Evolutionary conservation across 2,113 vertebrate genomes (phyloP).

Genomic region (Cyprinodon brontotheroides): DNA sequence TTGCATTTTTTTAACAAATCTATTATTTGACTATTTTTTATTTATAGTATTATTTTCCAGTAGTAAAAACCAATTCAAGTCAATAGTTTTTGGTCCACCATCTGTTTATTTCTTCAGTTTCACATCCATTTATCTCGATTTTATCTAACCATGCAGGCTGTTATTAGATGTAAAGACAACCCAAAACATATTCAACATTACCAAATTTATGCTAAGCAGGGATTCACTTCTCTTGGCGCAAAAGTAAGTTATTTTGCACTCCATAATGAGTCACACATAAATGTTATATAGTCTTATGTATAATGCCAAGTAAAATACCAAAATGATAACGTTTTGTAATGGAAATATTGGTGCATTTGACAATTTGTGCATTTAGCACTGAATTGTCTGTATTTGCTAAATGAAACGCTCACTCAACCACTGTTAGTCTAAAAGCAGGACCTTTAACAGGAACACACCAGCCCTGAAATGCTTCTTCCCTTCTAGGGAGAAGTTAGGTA

Average conservation of each 20-base stretch:
- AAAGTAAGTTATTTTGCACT: background rate
- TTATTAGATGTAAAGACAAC: background rate
- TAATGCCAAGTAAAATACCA: background rate
- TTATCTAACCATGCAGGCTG: background rate
- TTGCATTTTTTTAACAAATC: too few relatives aligned
- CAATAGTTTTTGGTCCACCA: background rate
- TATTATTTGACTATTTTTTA: background rate
- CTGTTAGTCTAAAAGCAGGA: constrained; percentile 69
- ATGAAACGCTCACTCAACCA: constrained; percentile 38
- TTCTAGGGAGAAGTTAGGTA: constrained; percentile 77
- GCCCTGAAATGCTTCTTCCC: constrained; percentile 67
- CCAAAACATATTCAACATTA: background rate
- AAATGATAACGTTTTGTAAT: background rate
- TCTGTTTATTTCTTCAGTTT: background rate
- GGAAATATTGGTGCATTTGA: background rate
- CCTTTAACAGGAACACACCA: constrained; percentile 41
- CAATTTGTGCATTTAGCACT: background rate
- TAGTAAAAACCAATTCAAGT: background rate
- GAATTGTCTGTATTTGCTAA: constrained; percentile 34
- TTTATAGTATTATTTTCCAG: background rate
- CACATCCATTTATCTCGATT: background rate
- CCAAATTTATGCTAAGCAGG: background rate
- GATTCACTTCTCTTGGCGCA: background rate
- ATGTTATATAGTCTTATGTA: background rate
- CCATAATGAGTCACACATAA: background rate